Evolutionary conservation across 2,888 invertebrate genomes (phyloP).

Genomic region (Andrena trimmerana): DNA sequence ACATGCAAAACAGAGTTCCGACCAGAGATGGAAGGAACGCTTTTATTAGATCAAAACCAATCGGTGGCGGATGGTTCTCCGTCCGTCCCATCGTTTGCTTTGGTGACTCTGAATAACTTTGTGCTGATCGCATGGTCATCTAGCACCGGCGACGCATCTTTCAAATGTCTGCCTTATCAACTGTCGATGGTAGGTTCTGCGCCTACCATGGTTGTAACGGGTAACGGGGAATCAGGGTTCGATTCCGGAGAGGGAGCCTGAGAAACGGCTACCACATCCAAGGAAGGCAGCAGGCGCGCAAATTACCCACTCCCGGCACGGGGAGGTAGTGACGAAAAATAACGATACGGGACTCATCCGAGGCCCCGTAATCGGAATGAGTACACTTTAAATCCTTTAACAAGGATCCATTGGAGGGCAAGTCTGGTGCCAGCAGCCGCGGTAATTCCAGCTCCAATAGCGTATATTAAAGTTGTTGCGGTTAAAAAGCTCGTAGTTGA

Average conservation of each 20-base stretch:
- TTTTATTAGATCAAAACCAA: too few species aligned
- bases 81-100: too few species aligned
- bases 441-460: too few species aligned
- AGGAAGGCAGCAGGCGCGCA: slow-evolving; percentile 91
- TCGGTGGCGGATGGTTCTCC: too few species aligned
- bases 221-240: slow-evolving; percentile 92
- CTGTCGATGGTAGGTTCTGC: slow-evolving; percentile 89
- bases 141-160: slow-evolving; percentile 87
- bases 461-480: too few species aligned
- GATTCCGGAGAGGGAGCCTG: slow-evolving; percentile 91
- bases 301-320: slow-evolving; percentile 88
- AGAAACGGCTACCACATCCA: slow-evolving; percentile 90
- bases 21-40: too few species aligned
- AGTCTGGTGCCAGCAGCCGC: too few species aligned
- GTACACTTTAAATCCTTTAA: background rate
- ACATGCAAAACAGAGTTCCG: too few species aligned
- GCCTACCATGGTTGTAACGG: slow-evolving; percentile 90
- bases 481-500: too few species aligned
- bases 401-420: too few species aligned
- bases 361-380: slow-evolving; percentile 84
- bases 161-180: slow-evolving; percentile 89
- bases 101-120: too few species aligned
- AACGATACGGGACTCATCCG: slow-evolving; percentile 87
- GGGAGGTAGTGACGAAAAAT: slow-evolving; percentile 89
- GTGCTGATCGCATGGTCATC: background rate